Base-by-base conservation (phyloP, 2,113 vertebrate genomes). In the Geococcyx californianus region DNA sequence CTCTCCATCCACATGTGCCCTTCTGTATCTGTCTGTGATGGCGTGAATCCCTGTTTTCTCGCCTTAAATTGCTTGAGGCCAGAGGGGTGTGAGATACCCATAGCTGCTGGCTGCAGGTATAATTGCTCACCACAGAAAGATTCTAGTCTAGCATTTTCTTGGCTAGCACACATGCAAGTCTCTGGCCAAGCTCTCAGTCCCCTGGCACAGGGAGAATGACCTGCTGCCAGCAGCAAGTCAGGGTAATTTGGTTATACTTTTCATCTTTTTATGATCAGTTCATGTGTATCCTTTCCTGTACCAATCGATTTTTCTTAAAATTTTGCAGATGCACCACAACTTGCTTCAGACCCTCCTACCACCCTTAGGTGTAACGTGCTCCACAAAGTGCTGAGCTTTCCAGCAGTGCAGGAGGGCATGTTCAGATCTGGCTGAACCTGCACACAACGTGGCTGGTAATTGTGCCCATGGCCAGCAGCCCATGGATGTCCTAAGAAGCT, bases 361-460 rank as follows among this genome's bases (percentile, higher is more conserved):
- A 69, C 23, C 9, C 36, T 51, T 25, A 60, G 36, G 26, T 75
- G 49, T 31, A 63, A 36, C 18, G 19, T 9, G 4, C 5, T 45
- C 14, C 33, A 56, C 52, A 56, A 47, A 64, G n/a, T 2, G 0
- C 26, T 26, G 38, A 54, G 56, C 8, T 64, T 93, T 59, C 40
- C 47, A 56, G 36, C 38, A 25, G 34, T 44, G 18, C 0, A 0
- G 38, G 33, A 74, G 34, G 38, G 20, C 12, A 68, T 17, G 19
- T 76, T 51, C 0, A 0, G 11, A 31, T 23, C 52, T 9, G 6
- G 16, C 3, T 0, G 2, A 49, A 20, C 14, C 34, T 36, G 1
- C 11, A 21, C 10, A 26, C 26, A 51, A 2, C 44, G 51, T 38
- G 4, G 31, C 52, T 49, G 21, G 33, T 34, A 55, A 55, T 12